Percentiles rank a stretch among this genome's conserved stretches.
phyloP scores from a whole-genome alignment of 2,113 vertebrate species.

The Mormoops blainvillei region DNA sequence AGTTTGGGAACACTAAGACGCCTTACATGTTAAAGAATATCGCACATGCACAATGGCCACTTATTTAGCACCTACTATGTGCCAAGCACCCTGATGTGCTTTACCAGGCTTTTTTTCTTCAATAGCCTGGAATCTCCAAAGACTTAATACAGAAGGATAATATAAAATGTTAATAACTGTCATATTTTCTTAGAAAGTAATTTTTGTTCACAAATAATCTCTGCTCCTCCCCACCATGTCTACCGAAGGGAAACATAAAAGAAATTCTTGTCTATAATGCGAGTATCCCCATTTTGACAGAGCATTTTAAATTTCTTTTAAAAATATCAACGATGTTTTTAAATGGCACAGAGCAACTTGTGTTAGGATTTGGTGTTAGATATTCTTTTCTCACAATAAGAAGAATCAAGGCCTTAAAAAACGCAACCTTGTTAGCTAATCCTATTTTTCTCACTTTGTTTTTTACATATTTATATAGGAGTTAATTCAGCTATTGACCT shows the following conservation, averaged over 20 bases:
- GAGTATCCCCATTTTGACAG: background rate
- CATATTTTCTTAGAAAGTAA: background rate
- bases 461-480: background rate
- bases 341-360: background rate
- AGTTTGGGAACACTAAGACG: background rate
- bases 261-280: constrained; percentile 16
- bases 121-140: background rate
- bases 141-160: constrained; percentile 16
- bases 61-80: background rate
- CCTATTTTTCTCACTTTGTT: background rate
- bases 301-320: background rate
- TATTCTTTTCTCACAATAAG: constrained; percentile 14
- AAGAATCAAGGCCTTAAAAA: constrained; percentile 46
- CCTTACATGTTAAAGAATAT: background rate
- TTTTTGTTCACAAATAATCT: constrained; percentile 12
- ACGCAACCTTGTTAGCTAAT: constrained; percentile 58
- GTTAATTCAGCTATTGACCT: background rate
- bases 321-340: background rate
- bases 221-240: background rate
- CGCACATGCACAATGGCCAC: background rate
- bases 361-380: background rate
- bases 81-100: background rate
- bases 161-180: background rate
- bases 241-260: background rate
- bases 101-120: background rate